Evolutionary conservation across 2,113 vertebrate genomes (phyloP).

Genomic region (Stigmatopora nigra): DNA sequence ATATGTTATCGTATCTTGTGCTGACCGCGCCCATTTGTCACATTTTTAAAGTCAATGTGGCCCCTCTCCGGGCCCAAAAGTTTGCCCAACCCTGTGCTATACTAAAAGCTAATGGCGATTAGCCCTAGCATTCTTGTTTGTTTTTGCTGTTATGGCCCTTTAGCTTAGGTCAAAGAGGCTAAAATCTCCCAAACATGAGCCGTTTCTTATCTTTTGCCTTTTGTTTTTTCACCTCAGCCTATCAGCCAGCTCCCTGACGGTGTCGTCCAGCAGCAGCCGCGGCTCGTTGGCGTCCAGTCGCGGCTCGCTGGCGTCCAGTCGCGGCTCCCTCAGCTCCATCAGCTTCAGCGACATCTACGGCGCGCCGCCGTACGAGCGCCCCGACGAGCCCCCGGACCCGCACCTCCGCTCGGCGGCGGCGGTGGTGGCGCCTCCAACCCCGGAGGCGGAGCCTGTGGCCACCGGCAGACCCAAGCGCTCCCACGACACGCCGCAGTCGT

Average conservation of each 20-base stretch:
- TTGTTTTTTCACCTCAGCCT: conserved; percentile 64
- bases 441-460: conserved; percentile 68
- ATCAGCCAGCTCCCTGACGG: conserved; percentile 89
- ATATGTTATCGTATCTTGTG: too few relatives aligned
- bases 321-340: conserved; percentile 92
- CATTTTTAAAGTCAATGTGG: too few relatives aligned
- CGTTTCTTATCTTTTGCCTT: too few relatives aligned
- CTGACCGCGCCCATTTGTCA: too few relatives aligned
- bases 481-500: conserved; percentile 87
- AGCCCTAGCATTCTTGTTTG: too few relatives aligned
- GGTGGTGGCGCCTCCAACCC: too few relatives aligned
- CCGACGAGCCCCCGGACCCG: conserved; percentile 70
- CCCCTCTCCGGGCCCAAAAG: too few relatives aligned
- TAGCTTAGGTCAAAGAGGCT: too few relatives aligned
- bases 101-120: too few relatives aligned
- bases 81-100: too few relatives aligned
- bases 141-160: too few relatives aligned
- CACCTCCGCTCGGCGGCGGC: conserved; percentile 82
- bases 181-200: too few relatives aligned
- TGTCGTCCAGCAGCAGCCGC: conserved; percentile 94
- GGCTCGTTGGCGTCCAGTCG: conserved; percentile 91
- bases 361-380: conserved; percentile 85
- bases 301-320: conserved; percentile 88
- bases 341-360: conserved; percentile 98
- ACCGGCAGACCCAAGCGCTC: conserved; percentile 77